Conservation (phyloP, 2,113 vertebrate genomes). For the Ceyx margarethae region DNA sequence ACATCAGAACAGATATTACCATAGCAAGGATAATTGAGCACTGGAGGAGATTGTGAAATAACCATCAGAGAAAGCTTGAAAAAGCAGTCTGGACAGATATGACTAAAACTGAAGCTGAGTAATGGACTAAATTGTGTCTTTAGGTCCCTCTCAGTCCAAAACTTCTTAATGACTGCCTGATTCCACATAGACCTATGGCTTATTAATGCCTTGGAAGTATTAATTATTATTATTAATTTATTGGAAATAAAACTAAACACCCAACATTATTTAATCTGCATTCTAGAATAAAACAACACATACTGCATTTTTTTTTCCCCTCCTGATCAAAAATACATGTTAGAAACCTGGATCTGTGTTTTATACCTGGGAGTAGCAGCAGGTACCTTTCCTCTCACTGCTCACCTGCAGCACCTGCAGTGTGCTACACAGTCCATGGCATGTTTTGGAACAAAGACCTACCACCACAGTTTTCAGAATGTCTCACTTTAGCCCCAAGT, state of each 20-base stretch:
- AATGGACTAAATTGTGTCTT: background rate
- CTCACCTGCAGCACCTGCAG: background rate
- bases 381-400: background rate
- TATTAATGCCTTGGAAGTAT: background rate
- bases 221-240: background rate
- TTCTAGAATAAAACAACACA: background rate
- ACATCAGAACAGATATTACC: background rate
- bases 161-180: background rate
- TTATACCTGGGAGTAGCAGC: background rate
- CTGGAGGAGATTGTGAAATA: constrained; percentile 26
- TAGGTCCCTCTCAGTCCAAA: background rate
- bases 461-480: background rate
- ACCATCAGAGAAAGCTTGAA: background rate
- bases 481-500: background rate
- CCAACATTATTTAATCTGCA: background rate
- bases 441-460: background rate
- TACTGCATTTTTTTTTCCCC: background rate
- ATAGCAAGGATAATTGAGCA: constrained; percentile 19
- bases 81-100: background rate
- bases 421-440: background rate
- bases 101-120: background rate
- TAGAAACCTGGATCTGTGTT: background rate
- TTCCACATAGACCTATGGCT: background rate
- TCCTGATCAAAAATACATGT: background rate
- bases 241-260: background rate